Conservation (phyloP, 2,888 invertebrate species). For the Brenthis hecate region DNA sequence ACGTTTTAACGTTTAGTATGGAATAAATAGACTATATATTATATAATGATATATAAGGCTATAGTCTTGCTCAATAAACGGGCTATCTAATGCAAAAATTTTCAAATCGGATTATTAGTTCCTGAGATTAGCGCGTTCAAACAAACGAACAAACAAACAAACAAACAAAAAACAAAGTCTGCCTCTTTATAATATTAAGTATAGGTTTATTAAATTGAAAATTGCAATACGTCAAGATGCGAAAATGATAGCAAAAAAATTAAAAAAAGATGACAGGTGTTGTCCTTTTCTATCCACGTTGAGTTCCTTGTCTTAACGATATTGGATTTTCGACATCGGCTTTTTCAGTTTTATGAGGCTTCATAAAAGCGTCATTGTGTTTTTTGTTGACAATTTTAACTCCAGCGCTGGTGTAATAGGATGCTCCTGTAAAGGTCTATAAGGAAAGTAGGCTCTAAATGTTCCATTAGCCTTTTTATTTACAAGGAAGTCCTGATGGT, state of each 20-base stretch:
- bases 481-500: slow-evolving; percentile 9
- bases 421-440: slow-evolving; percentile 33
- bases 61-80: no score
- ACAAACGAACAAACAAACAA: no score
- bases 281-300: slow-evolving; percentile 10
- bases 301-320: slow-evolving; percentile 33
- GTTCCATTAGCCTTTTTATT: slow-evolving; percentile 28
- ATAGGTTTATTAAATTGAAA: neutral
- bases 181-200: no score
- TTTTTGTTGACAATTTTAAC: slow-evolving; percentile 37
- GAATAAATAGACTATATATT: no score
- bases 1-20: no score
- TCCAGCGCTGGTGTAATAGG: slow-evolving; percentile 26
- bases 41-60: no score
- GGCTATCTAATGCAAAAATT: no score
- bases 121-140: no score
- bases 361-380: slow-evolving; percentile 37
- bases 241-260: neutral
- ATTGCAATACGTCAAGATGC: neutral
- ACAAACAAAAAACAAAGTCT: no score
- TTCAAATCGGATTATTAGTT: no score
- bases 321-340: slow-evolving; percentile 34
- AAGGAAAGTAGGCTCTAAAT: slow-evolving; percentile 34
- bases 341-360: slow-evolving; percentile 37
- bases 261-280: slow-evolving; percentile 8